Conservation (phyloP, 2,113 vertebrate species). For the Cyanoramphus novaezelandiae region DNA sequence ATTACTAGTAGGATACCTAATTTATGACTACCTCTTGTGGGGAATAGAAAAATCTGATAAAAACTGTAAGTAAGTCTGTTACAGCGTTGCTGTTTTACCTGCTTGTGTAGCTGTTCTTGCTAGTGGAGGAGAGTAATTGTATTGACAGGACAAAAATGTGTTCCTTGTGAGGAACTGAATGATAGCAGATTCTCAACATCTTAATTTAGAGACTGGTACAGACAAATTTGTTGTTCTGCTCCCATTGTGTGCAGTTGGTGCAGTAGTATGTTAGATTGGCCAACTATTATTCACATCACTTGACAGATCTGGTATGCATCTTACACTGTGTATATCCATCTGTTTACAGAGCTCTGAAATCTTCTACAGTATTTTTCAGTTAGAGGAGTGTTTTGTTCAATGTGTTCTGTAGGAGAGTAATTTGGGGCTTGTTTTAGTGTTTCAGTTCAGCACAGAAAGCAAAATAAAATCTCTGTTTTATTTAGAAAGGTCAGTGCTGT, state of each 20-base stretch:
- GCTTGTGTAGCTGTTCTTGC: background rate
- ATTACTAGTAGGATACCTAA: background rate
- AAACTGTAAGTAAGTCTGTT: background rate
- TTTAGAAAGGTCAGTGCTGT: background rate
- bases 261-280: background rate
- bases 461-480: background rate
- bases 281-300: background rate
- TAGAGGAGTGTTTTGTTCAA: background rate
- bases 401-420: background rate
- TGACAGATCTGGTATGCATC: background rate
- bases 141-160: background rate
- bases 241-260: background rate
- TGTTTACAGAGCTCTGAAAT: background rate
- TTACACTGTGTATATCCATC: accelerated
- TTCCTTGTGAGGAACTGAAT: background rate
- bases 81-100: background rate
- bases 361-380: background rate
- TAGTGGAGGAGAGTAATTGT: background rate
- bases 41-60: background rate
- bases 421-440: background rate
- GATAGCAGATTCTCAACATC: background rate
- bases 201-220: background rate
- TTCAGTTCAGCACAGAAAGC: background rate
- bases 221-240: background rate
- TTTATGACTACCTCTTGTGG: background rate